These are phyloP conservation scores for Ennomos quercinarius DNA, from an alignment of 2,888 invertebrate species.

Conservation along the genomic window DNA sequence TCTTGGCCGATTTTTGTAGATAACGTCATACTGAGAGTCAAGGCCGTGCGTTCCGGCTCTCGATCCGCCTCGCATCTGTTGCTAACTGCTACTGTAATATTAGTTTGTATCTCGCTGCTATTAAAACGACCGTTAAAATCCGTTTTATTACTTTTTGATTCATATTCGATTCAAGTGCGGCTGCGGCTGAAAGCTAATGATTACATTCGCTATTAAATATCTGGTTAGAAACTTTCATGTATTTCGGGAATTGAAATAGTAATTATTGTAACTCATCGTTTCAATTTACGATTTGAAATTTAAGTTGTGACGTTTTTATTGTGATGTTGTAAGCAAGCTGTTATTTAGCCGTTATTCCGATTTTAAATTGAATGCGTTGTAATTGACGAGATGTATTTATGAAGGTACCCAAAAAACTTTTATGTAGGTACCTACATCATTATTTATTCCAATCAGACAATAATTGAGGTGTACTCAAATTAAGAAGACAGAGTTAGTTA, in stretches of 20 bases:
- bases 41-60: constrained; percentile 52
- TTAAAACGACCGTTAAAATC: constrained; percentile 43
- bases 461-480: too few relatives aligned
- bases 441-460: too few relatives aligned
- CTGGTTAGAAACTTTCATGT: constrained; percentile 6
- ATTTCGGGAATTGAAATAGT: not conserved
- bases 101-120: constrained; percentile 32
- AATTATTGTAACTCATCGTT: constrained; percentile 1
- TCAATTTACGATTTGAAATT: too few relatives aligned
- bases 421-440: too few relatives aligned
- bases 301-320: too few relatives aligned
- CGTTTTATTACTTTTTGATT: constrained; percentile 44
- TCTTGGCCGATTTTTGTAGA: constrained; percentile 46
- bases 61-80: constrained; percentile 40
- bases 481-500: too few relatives aligned
- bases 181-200: constrained; percentile 4
- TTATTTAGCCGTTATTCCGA: too few relatives aligned
- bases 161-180: constrained; percentile 42
- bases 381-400: too few relatives aligned
- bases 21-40: constrained; percentile 53
- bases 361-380: too few relatives aligned
- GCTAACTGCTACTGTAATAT: constrained; percentile 50
- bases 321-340: too few relatives aligned
- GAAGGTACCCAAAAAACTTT: too few relatives aligned
- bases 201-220: constrained; percentile 8